Base-by-base conservation (phyloP, 2,888 invertebrate genomes). In the Mamestra brassicae region DNA sequence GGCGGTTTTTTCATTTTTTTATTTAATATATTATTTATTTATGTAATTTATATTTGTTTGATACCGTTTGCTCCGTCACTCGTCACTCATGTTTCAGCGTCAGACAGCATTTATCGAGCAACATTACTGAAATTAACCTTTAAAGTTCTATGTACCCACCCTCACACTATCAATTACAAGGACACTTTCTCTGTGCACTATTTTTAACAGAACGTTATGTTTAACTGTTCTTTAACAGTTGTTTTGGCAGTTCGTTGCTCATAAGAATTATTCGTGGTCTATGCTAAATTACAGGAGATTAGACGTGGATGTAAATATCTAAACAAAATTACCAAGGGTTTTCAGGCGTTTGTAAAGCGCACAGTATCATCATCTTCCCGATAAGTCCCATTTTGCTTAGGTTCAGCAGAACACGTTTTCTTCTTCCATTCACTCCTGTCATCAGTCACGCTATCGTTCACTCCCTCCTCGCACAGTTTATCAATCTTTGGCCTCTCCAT, bases 161-260 rank as follows among this genome's bases (percentile, higher is more conserved):
- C 17, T 26, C n/a, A 47, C 8, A 45, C 4, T 15, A 36, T 2
- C n/a, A 10, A 17, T 62, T 26, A 13, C 11, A 26, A 26, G 26
- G 26, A 26, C 26, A 26, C 4, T 13, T 36, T n/a, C 7, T 52
- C 17, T 52, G 1, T 17, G 52, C 7, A 5, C 52, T 52, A 52
- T 52, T 52, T 52, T 52, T 52, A 17, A 5, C 6, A 52, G 17
- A 34, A 17, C 47, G 7, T 52, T 8, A 47, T 75, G 36, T 64
- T 83, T 62, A 67, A 69, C 79, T 69, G 84, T 80, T 80, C 71
- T 76, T 58, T 74, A 68, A 81, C n/a, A 61, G 64, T 36, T 34
- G 60, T 58, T 63, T 62, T 36, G 68, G 64, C 57, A 58, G 62
- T 74, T 79, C 66, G 17, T 63, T 45, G 4, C 52, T 60, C 45